phyloP scores from a whole-genome alignment of 2,888 invertebrate genomes.

The Ectemnius lituratus region DNA sequence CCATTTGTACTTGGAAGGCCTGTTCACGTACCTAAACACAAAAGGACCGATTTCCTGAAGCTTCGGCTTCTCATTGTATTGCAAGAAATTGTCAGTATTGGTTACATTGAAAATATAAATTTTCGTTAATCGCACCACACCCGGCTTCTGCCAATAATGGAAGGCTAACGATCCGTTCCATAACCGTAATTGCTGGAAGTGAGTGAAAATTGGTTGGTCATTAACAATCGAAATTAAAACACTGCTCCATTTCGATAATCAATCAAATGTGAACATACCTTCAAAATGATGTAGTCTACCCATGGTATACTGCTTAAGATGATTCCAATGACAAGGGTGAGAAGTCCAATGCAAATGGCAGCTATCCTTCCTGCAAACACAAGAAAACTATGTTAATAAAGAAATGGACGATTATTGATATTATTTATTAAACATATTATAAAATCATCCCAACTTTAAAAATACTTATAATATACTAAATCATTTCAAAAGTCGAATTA shows the following conservation, averaged over 20 bases:
- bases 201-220: conserved; percentile 78
- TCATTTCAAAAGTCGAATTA: too few relatives aligned
- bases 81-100: conserved; percentile 89
- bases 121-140: conserved; percentile 89
- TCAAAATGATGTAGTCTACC: conserved; percentile 91
- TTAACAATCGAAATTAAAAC: background rate
- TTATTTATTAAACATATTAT: too few relatives aligned
- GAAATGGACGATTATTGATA: background rate
- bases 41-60: conserved; percentile 91
- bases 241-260: background rate
- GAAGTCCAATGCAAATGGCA: conserved; percentile 88
- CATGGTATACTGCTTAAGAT: conserved; percentile 91
- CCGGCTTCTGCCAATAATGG: conserved; percentile 93
- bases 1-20: too few relatives aligned
- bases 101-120: conserved; percentile 94
- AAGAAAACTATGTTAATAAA: background rate
- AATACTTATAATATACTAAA: too few relatives aligned
- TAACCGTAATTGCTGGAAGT: conserved; percentile 87
- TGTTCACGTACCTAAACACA: conserved; percentile 86
- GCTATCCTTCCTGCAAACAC: conserved; percentile 86
- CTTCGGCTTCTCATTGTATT: conserved; percentile 87
- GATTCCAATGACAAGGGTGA: conserved; percentile 88
- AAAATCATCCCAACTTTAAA: too few relatives aligned
- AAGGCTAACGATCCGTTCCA: conserved; percentile 92
- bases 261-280: conserved; percentile 80